Evolutionary conservation across 2,888 invertebrate genomes (phyloP).

Genomic region (Sipha maydis): DNA sequence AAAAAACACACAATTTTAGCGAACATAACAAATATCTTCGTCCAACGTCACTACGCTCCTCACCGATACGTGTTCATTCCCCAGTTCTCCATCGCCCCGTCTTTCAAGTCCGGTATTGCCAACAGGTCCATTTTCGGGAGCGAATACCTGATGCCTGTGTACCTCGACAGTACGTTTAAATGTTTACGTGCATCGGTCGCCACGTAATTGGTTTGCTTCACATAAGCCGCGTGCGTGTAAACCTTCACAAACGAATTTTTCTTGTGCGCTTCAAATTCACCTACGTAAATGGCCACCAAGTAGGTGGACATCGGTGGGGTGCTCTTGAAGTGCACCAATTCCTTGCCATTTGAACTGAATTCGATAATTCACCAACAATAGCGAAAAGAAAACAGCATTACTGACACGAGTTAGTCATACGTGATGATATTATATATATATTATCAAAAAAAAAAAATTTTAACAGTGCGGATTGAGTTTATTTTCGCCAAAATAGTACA

Average conservation of each 20-base stretch:
- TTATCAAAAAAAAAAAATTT: too few relatives aligned
- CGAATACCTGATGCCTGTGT: slow-evolving; percentile 74
- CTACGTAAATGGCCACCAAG: slow-evolving; percentile 84
- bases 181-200: slow-evolving; percentile 72
- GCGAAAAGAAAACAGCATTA: too few relatives aligned
- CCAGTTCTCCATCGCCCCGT: slow-evolving; percentile 89
- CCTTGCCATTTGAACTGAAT: neutral
- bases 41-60: slow-evolving; percentile 20
- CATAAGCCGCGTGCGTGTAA: slow-evolving; percentile 61
- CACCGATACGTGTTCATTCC: slow-evolving; percentile 82
- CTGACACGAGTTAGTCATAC: too few relatives aligned
- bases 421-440: too few relatives aligned
- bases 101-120: slow-evolving; percentile 87
- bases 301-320: slow-evolving; percentile 69
- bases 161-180: slow-evolving; percentile 72
- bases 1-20: neutral
- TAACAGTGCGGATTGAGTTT: too few relatives aligned
- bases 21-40: too few relatives aligned
- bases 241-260: neutral
- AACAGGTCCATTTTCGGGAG: slow-evolving; percentile 88
- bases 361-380: neutral
- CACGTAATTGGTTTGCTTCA: slow-evolving; percentile 69
- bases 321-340: slow-evolving; percentile 58
- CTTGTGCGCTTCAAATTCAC: slow-evolving; percentile 72
- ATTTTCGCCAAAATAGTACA: too few relatives aligned